Evolutionary conservation across 2,113 vertebrate genomes (phyloP), one percentile per base, ranked within the genome.

Genomic region (Nibea coibor): DNA sequence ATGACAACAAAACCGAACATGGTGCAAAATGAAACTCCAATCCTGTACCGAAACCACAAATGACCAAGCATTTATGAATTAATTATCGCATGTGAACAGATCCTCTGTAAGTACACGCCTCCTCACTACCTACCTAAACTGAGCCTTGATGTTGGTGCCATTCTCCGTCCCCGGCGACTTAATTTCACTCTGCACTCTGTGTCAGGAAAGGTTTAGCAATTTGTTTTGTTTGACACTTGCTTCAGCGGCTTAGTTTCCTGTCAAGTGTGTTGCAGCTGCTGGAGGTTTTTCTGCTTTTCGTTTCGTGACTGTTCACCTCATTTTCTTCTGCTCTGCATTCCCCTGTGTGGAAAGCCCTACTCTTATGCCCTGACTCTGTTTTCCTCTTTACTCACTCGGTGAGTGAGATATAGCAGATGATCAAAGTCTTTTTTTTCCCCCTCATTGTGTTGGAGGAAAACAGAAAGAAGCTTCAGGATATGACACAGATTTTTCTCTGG

Each of bases 171-270:
- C 66, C 66, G 59, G 75, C 75, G 73, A 85, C 81, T 89, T 88
- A 35, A 89, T 90, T 89, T 83, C 78, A 77, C 83, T 78, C 73
- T 12, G 42, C 0, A 4, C 58, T 1, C 51, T 9, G 72, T 85
- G 88, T 89, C 88, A 73, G 47, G 43, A 75, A 76, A 75, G 82
- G 59, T 81, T 88, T 65, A 59, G 83, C 72, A 66, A 72, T 84
- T 89, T 90, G 77, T 84, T 91, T 80, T 76, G 58, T 84, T 86
- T 90, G 87, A 89, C 85, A 84, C 75, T 77, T 75, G 64, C 80
- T 66, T 82, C 64, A 35, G 69, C 67, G 20, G 73, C 85, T 85
- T 80, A 69, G 78, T 74, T 88, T 87, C 57, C 78, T 87, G 78
- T 89, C 82, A 50, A 72, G 61, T 72, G 53, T 68, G 67, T 67